These are phyloP conservation scores for Aphidius colemani DNA, from an alignment of 2,888 invertebrate genomes.

Conservation along the genomic window DNA sequence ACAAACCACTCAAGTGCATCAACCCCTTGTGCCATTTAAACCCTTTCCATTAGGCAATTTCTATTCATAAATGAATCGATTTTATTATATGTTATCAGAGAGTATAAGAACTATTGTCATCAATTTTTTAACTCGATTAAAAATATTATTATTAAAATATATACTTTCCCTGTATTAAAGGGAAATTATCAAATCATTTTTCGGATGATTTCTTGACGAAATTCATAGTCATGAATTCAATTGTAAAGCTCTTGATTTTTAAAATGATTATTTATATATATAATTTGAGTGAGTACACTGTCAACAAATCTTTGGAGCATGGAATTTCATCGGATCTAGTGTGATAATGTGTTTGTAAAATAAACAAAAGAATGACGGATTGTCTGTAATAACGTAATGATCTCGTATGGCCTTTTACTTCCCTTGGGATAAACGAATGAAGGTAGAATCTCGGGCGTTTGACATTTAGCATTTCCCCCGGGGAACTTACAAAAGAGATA, in stretches of 20 bases:
- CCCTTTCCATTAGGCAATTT: slow-evolving; percentile 52
- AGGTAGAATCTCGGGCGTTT: slow-evolving; percentile 48
- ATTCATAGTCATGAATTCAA: too few species aligned
- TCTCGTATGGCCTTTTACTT: slow-evolving; percentile 49
- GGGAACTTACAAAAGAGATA: slow-evolving; percentile 33
- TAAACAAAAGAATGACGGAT: slow-evolving; percentile 40
- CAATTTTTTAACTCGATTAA: neutral
- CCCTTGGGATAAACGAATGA: slow-evolving; percentile 41
- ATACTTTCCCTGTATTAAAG: too few species aligned
- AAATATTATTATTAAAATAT: too few species aligned
- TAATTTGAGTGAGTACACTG: slow-evolving; percentile 22
- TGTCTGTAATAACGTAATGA: slow-evolving; percentile 55
- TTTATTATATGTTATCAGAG: slow-evolving; percentile 10
- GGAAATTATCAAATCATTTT: too few species aligned
- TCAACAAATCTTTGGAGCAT: slow-evolving; percentile 22
- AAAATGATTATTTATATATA: neutral
- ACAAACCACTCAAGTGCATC: slow-evolving; percentile 54
- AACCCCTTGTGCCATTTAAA: slow-evolving; percentile 39
- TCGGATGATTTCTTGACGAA: too few species aligned
- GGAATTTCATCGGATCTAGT: neutral
- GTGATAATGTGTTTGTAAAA: slow-evolving; percentile 21
- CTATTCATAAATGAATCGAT: slow-evolving; percentile 39
- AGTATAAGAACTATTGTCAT: neutral
- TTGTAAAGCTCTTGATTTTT: too few species aligned
- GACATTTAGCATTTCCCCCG: slow-evolving; percentile 57